Evolutionary conservation across 1,140 invertebrate genomes (phyloP), one percentile per base, ranked within the genome.

Genomic region (Drosophila kohkoa): DNA sequence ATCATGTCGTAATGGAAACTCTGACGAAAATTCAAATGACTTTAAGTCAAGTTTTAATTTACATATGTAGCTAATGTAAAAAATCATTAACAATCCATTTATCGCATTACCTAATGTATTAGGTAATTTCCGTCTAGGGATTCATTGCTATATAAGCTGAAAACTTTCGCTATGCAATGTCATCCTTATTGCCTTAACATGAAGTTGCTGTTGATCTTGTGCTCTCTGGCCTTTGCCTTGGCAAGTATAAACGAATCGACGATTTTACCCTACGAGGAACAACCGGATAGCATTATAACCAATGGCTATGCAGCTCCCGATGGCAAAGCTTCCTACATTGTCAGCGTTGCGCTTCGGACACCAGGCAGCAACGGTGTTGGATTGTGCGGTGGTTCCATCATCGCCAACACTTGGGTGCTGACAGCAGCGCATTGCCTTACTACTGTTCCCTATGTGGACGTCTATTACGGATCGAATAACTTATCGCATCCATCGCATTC

Each of bases 361-460:
- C 25, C 60, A 11, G 91, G 91, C 1, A 69, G 66, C 46, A 81
- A 92, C 64, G 15, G 25, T 0, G 32, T 16, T 8, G 66, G 43
- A 11, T 69, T 93, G 70, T 83, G 95, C 68, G 95, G 95, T 6
- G 95, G 94, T 3, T 93, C 93, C 16, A 81, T 95, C 32, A 93
- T 95, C 15, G 92, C 87, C 63, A 77, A 89, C 52, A 65, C 91
- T 13, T 95, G 93, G 93, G 82, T 95, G 1, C 71, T 95, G 41
- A 94, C 94, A 3, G 94, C 95, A 1, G 95, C 94, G 2, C 95
- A 95, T 77, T 95, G 95, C 64, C 46, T 85, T n/a, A 62, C 59
- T 16, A 75, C 71, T 6, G n/a, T 13, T 0, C 70, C 77, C 25
- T 74, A 51, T 41, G 85, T 65, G 28, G 76, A 71, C 28, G 74